Evolutionary conservation across 2,113 vertebrate genomes (phyloP).

Genomic region (Anguilla rostrata): DNA sequence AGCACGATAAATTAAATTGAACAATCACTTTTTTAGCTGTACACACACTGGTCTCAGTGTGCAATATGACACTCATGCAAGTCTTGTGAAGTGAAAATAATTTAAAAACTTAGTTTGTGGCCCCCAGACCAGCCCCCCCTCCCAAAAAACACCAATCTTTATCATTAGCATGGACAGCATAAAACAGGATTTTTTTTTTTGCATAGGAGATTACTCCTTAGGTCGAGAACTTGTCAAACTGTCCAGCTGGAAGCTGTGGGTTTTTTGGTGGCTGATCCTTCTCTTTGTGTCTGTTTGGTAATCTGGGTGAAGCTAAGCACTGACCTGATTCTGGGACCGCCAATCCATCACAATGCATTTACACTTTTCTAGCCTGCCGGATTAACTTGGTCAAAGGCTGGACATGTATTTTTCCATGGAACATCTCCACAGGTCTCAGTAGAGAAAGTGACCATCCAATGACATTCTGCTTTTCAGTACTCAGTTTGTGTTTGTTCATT

Average conservation of each 20-base stretch:
- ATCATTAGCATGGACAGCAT: background rate
- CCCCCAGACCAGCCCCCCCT: no score
- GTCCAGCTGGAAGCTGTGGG: conserved; percentile 4
- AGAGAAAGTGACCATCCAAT: background rate
- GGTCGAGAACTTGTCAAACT: conserved; percentile 6
- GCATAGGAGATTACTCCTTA: background rate
- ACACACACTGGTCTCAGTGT: background rate
- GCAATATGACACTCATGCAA: background rate
- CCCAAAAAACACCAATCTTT: background rate
- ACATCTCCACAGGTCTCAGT: background rate
- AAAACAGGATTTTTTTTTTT: background rate
- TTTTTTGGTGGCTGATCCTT: conserved; percentile 19
- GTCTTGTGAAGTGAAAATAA: background rate
- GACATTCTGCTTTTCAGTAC: background rate
- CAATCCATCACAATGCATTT: background rate
- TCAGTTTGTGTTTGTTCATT: background rate
- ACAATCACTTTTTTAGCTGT: background rate
- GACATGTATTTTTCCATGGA: background rate
- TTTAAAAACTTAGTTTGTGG: background rate
- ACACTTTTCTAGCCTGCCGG: background rate
- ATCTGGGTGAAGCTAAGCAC: conserved; percentile 20
- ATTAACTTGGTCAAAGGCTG: background rate
- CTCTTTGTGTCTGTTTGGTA: conserved; percentile 14
- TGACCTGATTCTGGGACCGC: conserved; percentile 21
- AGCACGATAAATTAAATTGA: background rate